phyloP scores from a whole-genome alignment of 2,888 invertebrate species.

The Eupeodes luniger region DNA sequence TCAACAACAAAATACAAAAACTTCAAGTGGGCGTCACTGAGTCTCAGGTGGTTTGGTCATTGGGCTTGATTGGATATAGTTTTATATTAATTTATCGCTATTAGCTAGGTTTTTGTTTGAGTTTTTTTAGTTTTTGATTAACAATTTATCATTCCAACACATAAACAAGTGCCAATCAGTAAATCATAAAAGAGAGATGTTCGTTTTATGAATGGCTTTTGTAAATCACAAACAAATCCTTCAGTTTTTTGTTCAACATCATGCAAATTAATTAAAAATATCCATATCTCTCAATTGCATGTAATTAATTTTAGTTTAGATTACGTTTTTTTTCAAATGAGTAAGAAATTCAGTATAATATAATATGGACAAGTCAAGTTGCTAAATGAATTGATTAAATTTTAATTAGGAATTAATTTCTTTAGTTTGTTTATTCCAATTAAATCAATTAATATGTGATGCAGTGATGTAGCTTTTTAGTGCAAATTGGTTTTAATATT shows the following conservation, averaged over 20 bases:
- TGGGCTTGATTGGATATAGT: conserved; percentile 9
- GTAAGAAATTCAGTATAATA: background rate
- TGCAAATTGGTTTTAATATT: too few species aligned
- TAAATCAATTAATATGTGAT: conserved; percentile 12
- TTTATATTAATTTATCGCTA: background rate
- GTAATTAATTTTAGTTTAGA: too few species aligned
- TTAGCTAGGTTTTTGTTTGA: background rate
- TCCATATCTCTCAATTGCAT: too few species aligned
- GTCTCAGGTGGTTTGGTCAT: conserved; percentile 12
- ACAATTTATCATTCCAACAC: conserved; percentile 12
- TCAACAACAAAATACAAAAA: background rate
- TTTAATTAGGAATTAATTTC: conserved; percentile 21
- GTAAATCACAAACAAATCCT: too few species aligned
- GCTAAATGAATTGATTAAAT: conserved; percentile 2
- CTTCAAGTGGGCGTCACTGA: background rate
- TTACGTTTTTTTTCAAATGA: too few species aligned
- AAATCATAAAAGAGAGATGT: background rate
- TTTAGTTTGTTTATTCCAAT: background rate
- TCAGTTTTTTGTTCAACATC: too few species aligned
- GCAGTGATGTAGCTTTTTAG: background rate
- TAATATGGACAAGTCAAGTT: background rate
- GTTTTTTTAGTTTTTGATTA: background rate
- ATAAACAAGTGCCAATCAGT: background rate
- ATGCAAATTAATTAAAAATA: too few species aligned
- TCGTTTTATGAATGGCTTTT: too few species aligned